These are phyloP conservation scores for Cephalopterus ornatus DNA, from an alignment of 2,113 vertebrate species.

Conservation along the genomic window DNA sequence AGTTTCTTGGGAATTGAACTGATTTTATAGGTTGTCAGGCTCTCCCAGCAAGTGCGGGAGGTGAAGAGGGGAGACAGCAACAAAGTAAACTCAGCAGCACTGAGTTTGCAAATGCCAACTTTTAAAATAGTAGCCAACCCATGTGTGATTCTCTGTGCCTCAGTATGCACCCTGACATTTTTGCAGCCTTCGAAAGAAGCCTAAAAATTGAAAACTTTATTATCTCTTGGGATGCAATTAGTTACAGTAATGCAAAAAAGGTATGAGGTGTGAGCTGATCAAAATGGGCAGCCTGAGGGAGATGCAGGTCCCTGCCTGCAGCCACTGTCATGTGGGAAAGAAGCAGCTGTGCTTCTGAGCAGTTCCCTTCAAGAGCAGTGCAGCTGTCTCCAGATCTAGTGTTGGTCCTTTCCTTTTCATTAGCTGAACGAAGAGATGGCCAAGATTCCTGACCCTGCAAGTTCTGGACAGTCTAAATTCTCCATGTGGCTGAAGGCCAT, in stretches of 20 bases:
- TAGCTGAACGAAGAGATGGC: neutral
- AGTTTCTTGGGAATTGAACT: neutral
- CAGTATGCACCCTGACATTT: accelerated
- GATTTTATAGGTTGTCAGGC: neutral
- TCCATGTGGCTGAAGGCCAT: neutral
- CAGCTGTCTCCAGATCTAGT: constrained; percentile 8
- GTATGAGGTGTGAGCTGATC: neutral
- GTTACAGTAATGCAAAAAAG: neutral
- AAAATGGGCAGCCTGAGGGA: neutral
- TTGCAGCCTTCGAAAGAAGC: too few species aligned
- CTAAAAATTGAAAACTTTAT: neutral
- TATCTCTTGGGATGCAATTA: neutral
- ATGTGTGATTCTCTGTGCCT: neutral
- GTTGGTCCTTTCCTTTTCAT: neutral
- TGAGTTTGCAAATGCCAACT: neutral
- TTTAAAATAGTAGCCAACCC: neutral
- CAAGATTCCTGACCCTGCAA: constrained; percentile 55
- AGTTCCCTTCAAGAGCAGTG: neutral
- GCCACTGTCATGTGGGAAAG: neutral
- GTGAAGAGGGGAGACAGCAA: neutral
- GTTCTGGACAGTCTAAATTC: constrained; percentile 25
- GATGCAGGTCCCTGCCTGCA: neutral
- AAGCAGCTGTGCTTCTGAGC: neutral
- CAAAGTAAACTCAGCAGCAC: neutral
- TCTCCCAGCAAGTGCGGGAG: neutral